Conservation (phyloP, 2,888 invertebrate species). For the Strigamia maritima region DNA sequence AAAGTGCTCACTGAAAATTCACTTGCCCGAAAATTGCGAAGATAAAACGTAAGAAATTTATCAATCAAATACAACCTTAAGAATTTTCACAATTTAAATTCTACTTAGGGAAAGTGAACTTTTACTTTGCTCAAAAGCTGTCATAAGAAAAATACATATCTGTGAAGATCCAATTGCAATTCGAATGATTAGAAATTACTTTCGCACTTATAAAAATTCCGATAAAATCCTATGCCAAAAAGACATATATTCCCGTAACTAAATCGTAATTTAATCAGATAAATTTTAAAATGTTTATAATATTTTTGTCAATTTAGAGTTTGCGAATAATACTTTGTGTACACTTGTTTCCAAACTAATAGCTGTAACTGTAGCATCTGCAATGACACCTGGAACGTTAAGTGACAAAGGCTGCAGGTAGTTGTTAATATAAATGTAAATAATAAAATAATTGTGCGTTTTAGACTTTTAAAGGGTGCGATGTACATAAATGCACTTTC, state of each 20-base stretch:
- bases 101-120: not conserved
- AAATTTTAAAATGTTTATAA: no score
- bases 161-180: not conserved
- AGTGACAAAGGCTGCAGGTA: not conserved
- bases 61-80: no score
- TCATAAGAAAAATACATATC: not conserved
- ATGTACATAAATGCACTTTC: not conserved
- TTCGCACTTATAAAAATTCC: not conserved
- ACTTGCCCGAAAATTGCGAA: no score
- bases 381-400: not conserved
- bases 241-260: not conserved
- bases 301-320: not conserved
- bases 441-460: not conserved
- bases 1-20: no score
- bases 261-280: not conserved
- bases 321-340: not conserved
- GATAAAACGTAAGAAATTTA: no score
- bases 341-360: not conserved
- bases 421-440: not conserved
- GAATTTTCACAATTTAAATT: no score
- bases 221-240: not conserved
- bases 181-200: not conserved
- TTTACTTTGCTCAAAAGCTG: not conserved
- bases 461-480: not conserved
- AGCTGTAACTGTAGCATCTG: not conserved